Evolutionary conservation across 2,113 vertebrate species (phyloP).

Genomic region (Cheirogaleus medius): DNA sequence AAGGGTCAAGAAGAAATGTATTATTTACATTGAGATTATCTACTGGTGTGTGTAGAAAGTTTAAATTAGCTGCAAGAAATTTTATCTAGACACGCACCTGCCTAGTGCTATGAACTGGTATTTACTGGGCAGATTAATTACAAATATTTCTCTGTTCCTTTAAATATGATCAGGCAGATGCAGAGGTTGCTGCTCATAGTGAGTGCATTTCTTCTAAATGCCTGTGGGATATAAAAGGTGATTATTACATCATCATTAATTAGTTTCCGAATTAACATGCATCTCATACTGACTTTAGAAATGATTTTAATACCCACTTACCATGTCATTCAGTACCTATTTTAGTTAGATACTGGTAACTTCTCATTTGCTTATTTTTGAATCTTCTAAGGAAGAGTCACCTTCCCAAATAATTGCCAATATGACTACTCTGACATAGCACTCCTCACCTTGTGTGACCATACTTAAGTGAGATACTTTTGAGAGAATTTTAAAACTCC

Average conservation of each 20-base stretch:
- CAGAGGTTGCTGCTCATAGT: conserved; percentile 74
- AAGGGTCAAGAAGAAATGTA: conserved; percentile 77
- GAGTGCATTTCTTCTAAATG: conserved; percentile 81
- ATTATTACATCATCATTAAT: conserved; percentile 78
- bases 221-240: conserved; percentile 80
- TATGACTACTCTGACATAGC: neutral
- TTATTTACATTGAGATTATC: conserved; percentile 87
- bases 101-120: conserved; percentile 83
- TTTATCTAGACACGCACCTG: conserved; percentile 88
- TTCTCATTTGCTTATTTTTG: conserved; percentile 28
- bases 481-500: neutral
- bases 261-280: conserved; percentile 63
- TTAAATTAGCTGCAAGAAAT: conserved; percentile 91
- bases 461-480: neutral
- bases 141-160: conserved; percentile 85
- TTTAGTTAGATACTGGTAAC: neutral
- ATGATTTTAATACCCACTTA: neutral
- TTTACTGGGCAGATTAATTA: conserved; percentile 88
- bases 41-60: conserved; percentile 85
- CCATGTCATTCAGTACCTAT: neutral
- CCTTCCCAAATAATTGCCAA: neutral
- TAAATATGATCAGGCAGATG: conserved; percentile 86
- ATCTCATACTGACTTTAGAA: neutral
- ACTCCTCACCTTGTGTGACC: neutral
- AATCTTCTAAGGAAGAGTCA: neutral